These are phyloP conservation scores for Temnothorax rugatulus DNA, from an alignment of 2,888 invertebrate species.

Conservation along the genomic window DNA sequence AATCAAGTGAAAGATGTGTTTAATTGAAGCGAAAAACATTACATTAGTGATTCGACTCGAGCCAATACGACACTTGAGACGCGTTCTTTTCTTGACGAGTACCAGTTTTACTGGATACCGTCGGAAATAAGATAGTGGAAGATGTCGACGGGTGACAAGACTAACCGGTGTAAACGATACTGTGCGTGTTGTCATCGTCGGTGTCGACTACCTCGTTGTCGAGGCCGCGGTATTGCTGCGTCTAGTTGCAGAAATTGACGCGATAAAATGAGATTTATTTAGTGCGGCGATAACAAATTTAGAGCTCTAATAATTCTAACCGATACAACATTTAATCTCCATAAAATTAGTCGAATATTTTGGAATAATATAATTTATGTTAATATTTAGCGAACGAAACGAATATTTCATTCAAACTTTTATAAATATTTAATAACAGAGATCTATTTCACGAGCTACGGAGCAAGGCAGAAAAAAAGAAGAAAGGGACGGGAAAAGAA, in stretches of 20 bases:
- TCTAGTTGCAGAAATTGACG: conserved; percentile 68
- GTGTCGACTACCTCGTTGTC: conserved; percentile 72
- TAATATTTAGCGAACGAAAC: conserved; percentile 1
- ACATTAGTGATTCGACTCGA: conserved; percentile 2
- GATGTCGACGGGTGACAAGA: conserved; percentile 42
- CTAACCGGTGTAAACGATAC: conserved; percentile 79
- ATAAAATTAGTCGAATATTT: not conserved
- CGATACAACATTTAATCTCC: not conserved
- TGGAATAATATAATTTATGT: not conserved
- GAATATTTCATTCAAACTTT: not conserved
- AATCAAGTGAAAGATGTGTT: conserved; percentile 7
- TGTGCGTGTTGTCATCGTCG: conserved; percentile 61
- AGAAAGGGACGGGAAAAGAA: not conserved
- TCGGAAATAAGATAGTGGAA: conserved; percentile 20
- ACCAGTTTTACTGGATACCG: conserved; percentile 56
- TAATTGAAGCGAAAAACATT: not conserved
- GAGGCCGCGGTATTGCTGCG: conserved; percentile 74
- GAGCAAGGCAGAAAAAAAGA: not conserved
- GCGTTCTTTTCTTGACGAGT: conserved; percentile 6
- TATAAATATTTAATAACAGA: not conserved
- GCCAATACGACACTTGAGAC: conserved; percentile 3
- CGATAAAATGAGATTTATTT: conserved; percentile 72
- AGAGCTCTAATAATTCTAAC: not conserved
- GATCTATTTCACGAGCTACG: not conserved
- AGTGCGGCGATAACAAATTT: not conserved